Percentiles rank a stretch among this genome's conserved stretches.
phyloP scores from a whole-genome alignment of 2,797 vertebrate genomes.

The Lepus townsendii region DNA sequence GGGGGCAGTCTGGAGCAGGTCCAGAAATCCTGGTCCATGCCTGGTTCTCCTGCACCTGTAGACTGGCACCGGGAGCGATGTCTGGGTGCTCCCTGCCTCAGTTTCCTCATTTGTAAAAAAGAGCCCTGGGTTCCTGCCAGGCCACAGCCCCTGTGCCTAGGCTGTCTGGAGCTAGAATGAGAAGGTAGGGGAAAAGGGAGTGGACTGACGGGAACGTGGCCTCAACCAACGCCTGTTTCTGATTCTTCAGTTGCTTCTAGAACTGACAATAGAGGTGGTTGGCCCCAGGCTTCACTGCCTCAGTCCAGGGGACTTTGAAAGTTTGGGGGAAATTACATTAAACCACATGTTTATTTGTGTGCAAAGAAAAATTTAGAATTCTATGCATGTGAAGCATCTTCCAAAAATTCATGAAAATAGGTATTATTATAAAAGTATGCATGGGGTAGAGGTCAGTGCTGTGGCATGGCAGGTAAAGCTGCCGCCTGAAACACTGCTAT shows the following conservation, averaged over 20 bases:
- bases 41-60: background rate
- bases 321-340: no score
- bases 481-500: no score
- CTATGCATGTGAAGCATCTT: no score
- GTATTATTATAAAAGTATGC: no score
- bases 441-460: no score
- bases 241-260: background rate
- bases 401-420: no score
- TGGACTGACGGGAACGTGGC: no score
- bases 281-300: background rate
- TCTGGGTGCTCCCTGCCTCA: background rate
- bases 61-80: background rate
- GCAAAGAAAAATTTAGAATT: no score
- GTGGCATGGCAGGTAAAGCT: no score
- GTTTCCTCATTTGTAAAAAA: background rate
- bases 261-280: background rate
- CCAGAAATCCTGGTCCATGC: background rate
- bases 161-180: background rate
- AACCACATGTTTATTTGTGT: no score
- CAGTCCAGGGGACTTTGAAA: background rate
- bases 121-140: background rate
- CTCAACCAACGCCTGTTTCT: background rate
- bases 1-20: background rate
- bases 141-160: background rate
- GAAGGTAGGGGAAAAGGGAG: no score